Conservation (phyloP, 1,140 invertebrate genomes). For the Acromyrmex heyeri region DNA sequence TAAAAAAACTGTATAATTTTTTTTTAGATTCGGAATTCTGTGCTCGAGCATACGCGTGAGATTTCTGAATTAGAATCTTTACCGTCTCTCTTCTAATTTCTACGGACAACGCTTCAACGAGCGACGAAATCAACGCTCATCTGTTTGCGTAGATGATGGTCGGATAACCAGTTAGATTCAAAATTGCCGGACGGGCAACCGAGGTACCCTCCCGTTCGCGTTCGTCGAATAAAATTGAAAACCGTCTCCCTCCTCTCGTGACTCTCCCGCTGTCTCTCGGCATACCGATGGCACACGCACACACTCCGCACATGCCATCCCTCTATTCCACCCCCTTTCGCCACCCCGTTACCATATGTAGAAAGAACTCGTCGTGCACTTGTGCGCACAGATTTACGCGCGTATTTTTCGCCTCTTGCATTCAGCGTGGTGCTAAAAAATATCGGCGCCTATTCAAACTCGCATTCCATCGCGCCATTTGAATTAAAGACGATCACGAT, state of each 20-base stretch:
- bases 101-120: constrained; percentile 61
- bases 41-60: neutral
- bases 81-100: constrained; percentile 23
- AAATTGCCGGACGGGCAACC: constrained; percentile 65
- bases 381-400: constrained; percentile 62
- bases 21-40: neutral
- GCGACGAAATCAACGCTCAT: constrained; percentile 71
- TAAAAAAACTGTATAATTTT: neutral
- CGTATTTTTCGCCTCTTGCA: constrained; percentile 61
- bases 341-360: constrained; percentile 16
- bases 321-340: constrained; percentile 34
- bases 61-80: constrained; percentile 50
- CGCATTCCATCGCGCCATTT: constrained; percentile 43
- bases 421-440: constrained; percentile 55
- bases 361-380: constrained; percentile 63
- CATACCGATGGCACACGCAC: constrained; percentile 74
- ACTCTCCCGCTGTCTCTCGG: constrained; percentile 63
- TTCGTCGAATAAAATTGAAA: constrained; percentile 81
- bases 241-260: constrained; percentile 72
- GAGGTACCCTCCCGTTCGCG: constrained; percentile 48
- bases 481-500: constrained; percentile 55
- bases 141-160: constrained; percentile 71
- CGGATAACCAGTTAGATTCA: constrained; percentile 74
- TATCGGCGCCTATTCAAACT: constrained; percentile 57
- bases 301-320: constrained; percentile 25